Percentiles rank a stretch among this genome's conserved stretches.
Evolutionary conservation across 64 coral and sea anemone species (phyloP).

Genomic region (Acropora tenuis): DNA sequence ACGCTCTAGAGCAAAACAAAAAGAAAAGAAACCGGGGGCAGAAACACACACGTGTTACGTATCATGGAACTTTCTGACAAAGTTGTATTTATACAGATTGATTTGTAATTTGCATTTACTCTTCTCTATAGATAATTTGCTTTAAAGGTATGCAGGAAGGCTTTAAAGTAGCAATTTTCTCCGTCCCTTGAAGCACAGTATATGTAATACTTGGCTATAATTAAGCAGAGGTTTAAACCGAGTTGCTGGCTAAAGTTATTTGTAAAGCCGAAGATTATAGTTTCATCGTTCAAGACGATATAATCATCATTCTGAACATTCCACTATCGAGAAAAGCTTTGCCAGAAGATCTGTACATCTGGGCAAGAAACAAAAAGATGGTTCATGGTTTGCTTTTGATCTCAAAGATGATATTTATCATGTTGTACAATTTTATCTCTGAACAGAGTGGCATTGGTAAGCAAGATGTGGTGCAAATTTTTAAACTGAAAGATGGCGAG

Average conservation of each 20-base stretch:
- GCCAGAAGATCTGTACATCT: background rate
- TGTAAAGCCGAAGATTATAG: background rate
- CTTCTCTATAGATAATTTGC: background rate
- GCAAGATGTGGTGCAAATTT: background rate
- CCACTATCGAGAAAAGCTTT: background rate
- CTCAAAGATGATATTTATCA: background rate
- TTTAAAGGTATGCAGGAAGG: background rate
- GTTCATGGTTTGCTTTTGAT: conserved; percentile 18
- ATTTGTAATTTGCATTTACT: background rate
- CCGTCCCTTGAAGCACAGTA: background rate
- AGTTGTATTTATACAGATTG: no score
- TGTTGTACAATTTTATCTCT: conserved; percentile 4
- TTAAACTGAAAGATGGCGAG: conserved; percentile 23
- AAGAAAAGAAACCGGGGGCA: no score
- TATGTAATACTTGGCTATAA: conserved; percentile 4
- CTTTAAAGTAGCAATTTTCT: conserved; percentile 6
- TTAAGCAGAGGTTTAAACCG: background rate
- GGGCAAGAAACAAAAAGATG: background rate
- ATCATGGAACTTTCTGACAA: no score
- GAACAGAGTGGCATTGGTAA: conserved; percentile 5
- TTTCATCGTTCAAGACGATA: background rate
- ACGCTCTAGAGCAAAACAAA: no score
- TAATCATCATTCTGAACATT: background rate
- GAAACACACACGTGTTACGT: no score
- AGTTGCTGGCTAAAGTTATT: background rate